A percentile compares a stretch with the other conserved stretches of the same genome.
These are phyloP conservation scores for Clarias fuscus DNA, from an alignment of 2,797 vertebrate genomes.

Conservation along the genomic window DNA sequence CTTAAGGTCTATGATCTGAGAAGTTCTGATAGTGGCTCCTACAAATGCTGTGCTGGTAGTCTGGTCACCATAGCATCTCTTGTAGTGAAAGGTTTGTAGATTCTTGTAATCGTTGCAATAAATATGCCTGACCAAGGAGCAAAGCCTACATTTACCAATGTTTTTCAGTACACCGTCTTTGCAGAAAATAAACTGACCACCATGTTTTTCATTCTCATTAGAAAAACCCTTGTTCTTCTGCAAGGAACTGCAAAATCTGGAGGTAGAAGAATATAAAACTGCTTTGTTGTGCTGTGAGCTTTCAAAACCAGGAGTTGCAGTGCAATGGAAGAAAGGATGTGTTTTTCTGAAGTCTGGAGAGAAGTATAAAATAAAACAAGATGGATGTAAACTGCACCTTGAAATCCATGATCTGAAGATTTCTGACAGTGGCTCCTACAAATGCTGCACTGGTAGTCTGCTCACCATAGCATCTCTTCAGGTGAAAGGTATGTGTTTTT, in stretches of 20 bases:
- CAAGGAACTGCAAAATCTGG: slow-evolving; percentile 25
- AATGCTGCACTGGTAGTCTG: slow-evolving; percentile 70
- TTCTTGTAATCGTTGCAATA: background rate
- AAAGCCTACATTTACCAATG: background rate
- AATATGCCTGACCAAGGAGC: background rate
- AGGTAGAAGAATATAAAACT: slow-evolving; percentile 27
- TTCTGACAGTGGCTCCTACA: slow-evolving; percentile 72
- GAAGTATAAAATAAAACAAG: slow-evolving; percentile 53
- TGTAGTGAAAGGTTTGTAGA: slow-evolving; percentile 62
- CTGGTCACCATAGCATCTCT: slow-evolving; percentile 57
- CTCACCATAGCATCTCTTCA: slow-evolving; percentile 63
- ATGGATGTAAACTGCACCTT: slow-evolving; percentile 65
- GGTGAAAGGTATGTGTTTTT: slow-evolving; percentile 8
- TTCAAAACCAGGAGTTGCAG: slow-evolving; percentile 34
- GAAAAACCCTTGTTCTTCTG: slow-evolving; percentile 39
- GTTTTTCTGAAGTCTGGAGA: slow-evolving; percentile 4
- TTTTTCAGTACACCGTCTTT: too few species aligned
- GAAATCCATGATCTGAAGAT: slow-evolving; percentile 66
- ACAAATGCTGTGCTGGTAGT: too few species aligned
- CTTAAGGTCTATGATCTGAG: too few species aligned
- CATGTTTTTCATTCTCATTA: background rate
- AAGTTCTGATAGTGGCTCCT: too few species aligned
- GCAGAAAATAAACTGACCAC: too few species aligned
- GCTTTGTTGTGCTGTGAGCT: slow-evolving; percentile 30
- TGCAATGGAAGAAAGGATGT: slow-evolving; percentile 38